Conservation (phyloP, 1,140 invertebrate genomes). For the Megalopta genalis region DNA sequence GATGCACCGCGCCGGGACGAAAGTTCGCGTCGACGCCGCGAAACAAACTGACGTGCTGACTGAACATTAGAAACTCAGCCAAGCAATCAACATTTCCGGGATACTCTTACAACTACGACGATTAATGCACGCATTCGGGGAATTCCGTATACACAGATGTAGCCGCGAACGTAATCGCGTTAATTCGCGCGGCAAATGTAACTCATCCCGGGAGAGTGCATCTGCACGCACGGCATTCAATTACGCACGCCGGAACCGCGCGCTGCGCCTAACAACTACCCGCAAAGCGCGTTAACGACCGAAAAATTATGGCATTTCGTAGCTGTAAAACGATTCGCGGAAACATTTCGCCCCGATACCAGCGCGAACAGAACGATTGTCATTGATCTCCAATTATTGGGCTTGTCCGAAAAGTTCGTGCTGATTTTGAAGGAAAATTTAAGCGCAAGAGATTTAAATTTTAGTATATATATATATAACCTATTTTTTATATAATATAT, state of each 20-base stretch:
- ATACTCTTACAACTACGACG: constrained; percentile 63
- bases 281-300: background rate
- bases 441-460: no score
- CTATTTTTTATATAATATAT: no score
- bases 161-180: constrained; percentile 48
- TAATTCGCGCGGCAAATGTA: constrained; percentile 56
- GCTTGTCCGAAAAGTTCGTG: no score
- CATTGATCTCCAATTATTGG: no score
- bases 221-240: constrained; percentile 32
- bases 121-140: constrained; percentile 54
- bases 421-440: no score
- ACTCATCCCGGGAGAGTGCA: constrained; percentile 40
- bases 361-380: no score
- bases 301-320: background rate
- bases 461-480: no score
- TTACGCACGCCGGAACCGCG: constrained; percentile 8
- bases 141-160: constrained; percentile 56
- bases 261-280: background rate
- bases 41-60: constrained; percentile 61
- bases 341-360: no score
- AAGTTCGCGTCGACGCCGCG: constrained; percentile 48
- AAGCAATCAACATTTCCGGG: constrained; percentile 64
- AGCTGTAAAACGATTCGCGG: no score
- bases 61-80: constrained; percentile 61
- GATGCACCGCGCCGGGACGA: background rate